phyloP scores from a whole-genome alignment of 2,888 invertebrate genomes.

The Nudaria mundana region DNA sequence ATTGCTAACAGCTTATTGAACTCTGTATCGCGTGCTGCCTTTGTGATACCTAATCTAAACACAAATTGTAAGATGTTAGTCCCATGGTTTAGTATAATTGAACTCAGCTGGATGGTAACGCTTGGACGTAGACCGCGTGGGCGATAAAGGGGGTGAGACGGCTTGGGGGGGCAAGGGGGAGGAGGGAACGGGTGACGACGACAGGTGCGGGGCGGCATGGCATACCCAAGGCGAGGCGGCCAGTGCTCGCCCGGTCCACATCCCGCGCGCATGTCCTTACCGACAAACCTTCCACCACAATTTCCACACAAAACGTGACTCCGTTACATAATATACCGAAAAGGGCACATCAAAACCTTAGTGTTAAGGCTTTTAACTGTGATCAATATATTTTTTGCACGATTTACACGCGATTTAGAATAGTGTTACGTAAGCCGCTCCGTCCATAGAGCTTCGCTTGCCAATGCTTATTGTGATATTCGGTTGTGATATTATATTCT shows the following conservation, averaged over 20 bases:
- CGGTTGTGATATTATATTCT: conserved; percentile 75
- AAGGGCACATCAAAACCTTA: conserved; percentile 60
- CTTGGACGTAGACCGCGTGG: conserved; percentile 40
- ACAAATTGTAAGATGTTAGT: conserved; percentile 13
- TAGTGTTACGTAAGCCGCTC: conserved; percentile 77
- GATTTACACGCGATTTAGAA: conserved; percentile 70
- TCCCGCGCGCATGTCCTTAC: conserved; percentile 69
- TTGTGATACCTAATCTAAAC: conserved; percentile 9
- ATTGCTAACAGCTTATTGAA: no score
- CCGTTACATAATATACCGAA: conserved; percentile 70
- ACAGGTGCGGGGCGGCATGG: conserved; percentile 36
- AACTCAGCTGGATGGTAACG: conserved; percentile 39
- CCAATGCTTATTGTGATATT: conserved; percentile 78
- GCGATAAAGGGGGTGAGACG: conserved; percentile 10
- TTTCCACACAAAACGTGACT: conserved; percentile 60
- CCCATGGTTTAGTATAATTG: conserved; percentile 28
- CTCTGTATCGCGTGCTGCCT: conserved; percentile 5
- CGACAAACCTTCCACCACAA: conserved; percentile 53
- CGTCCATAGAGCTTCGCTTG: conserved; percentile 80
- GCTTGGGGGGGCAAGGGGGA: conserved; percentile 13
- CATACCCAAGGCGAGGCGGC: conserved; percentile 39
- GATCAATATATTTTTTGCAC: conserved; percentile 76
- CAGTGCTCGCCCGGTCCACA: conserved; percentile 73
- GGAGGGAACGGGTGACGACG: conserved; percentile 22
- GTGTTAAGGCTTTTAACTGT: conserved; percentile 78